Conservation (phyloP, 2,797 vertebrate species). For the Halcyon leucocephala region DNA sequence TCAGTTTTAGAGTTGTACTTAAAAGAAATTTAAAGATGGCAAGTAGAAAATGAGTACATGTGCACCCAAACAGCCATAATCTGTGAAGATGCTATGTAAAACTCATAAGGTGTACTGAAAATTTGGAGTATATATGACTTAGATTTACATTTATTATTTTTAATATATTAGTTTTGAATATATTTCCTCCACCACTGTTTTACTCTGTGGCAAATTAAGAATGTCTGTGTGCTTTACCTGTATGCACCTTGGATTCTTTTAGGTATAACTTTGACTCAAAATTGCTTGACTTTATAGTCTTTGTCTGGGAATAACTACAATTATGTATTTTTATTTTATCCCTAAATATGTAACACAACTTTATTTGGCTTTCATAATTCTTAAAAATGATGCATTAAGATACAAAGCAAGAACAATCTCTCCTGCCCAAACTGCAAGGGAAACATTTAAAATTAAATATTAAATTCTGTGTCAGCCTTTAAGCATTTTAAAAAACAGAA, state of each 20-base stretch:
- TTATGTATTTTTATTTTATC: neutral
- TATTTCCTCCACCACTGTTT: neutral
- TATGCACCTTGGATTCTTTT: neutral
- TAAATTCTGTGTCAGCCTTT: neutral
- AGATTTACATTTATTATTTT: neutral
- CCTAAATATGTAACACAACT: neutral
- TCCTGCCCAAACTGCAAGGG: neutral
- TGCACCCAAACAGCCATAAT: neutral
- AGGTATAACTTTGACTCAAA: neutral
- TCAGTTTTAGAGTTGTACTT: neutral
- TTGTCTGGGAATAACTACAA: slow-evolving; percentile 17
- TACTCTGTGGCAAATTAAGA: neutral
- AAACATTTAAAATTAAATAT: neutral
- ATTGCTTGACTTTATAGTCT: neutral
- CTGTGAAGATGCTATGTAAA: neutral
- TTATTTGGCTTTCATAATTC: neutral
- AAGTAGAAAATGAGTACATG: neutral
- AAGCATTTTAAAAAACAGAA: neutral
- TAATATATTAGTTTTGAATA: neutral
- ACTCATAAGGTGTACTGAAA: neutral
- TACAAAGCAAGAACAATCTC: neutral
- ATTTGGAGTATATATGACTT: neutral
- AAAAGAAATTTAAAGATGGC: neutral
- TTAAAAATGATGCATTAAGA: neutral
- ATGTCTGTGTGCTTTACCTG: neutral